Conservation (phyloP, 2,888 invertebrate genomes). For the Oscheius sp. region DNA sequence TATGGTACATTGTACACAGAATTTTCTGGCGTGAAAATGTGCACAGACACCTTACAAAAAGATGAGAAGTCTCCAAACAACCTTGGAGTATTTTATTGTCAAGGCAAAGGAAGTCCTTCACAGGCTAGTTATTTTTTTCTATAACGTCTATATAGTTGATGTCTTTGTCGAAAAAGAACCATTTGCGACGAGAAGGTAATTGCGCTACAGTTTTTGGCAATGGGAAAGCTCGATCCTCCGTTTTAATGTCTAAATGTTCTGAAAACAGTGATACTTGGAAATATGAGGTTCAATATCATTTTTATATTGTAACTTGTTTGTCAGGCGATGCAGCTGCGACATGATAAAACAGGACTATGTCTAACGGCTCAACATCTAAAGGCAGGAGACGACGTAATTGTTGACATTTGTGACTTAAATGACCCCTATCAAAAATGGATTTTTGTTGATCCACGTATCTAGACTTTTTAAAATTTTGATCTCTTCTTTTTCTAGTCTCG, state of each 20-base stretch:
- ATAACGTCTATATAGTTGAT: slow-evolving; percentile 58
- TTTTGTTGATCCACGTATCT: slow-evolving; percentile 28
- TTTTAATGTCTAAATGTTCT: slow-evolving; percentile 66
- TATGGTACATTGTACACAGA: slow-evolving; percentile 76
- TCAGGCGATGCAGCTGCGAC: slow-evolving; percentile 65
- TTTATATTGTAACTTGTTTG: slow-evolving; percentile 19
- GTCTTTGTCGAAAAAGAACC: slow-evolving; percentile 61
- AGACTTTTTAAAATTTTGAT: not conserved
- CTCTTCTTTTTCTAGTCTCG: not conserved
- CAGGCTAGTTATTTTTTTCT: slow-evolving; percentile 49
- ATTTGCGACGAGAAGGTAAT: slow-evolving; percentile 65
- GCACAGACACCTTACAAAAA: slow-evolving; percentile 63
- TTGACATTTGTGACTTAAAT: slow-evolving; percentile 54
- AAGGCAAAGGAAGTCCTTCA: slow-evolving; percentile 64
- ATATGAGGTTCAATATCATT: slow-evolving; percentile 64
- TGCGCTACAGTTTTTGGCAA: slow-evolving; percentile 49
- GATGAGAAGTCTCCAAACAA: slow-evolving; percentile 55
- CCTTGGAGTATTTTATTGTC: slow-evolving; percentile 64
- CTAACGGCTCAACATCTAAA: slow-evolving; percentile 70
- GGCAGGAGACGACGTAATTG: slow-evolving; percentile 68
- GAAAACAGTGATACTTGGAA: slow-evolving; percentile 65
- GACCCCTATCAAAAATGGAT: slow-evolving; percentile 49
- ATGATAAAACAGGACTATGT: slow-evolving; percentile 71
- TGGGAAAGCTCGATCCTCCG: slow-evolving; percentile 36
- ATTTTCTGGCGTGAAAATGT: slow-evolving; percentile 46